Percentiles rank a stretch among this genome's conserved stretches.
These are phyloP conservation scores for Drosophila bipectinata DNA, from an alignment of 1,140 invertebrate species.

Conservation along the genomic window DNA sequence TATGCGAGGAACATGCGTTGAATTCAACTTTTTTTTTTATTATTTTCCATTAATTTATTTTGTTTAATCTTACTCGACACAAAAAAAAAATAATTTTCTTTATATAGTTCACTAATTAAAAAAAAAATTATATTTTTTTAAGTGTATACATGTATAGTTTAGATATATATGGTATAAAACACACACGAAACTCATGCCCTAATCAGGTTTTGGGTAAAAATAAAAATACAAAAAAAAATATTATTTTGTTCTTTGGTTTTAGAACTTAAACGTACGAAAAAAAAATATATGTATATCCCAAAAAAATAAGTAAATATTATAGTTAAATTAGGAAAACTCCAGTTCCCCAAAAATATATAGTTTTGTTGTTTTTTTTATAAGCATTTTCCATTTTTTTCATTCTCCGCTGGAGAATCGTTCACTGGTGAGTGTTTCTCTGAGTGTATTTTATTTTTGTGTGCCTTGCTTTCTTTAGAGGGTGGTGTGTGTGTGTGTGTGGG, in stretches of 20 bases:
- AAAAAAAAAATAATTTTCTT: constrained; percentile 26
- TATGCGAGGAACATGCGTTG: constrained; percentile 81
- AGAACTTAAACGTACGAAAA: constrained; percentile 74
- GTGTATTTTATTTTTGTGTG: constrained; percentile 7
- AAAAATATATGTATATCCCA: constrained; percentile 28
- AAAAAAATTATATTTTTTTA: constrained; percentile 44
- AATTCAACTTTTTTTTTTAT: constrained; percentile 60
- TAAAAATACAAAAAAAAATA: constrained; percentile 49
- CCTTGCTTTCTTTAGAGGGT: neutral
- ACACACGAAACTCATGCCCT: constrained; percentile 41
- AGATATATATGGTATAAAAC: constrained; percentile 37
- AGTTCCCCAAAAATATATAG: constrained; percentile 6
- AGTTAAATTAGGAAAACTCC: constrained; percentile 32
- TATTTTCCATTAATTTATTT: constrained; percentile 1
- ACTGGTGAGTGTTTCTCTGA: constrained; percentile 29
- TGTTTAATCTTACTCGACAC: constrained; percentile 17
- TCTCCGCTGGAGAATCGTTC: constrained; percentile 2
- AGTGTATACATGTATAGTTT: constrained; percentile 20
- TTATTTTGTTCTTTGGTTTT: constrained; percentile 75
- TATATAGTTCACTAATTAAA: constrained; percentile 22
- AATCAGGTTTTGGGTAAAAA: constrained; percentile 24
- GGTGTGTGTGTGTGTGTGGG: constrained; percentile 19
- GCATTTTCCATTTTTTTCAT: constrained; percentile 27
- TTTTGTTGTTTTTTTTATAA: constrained; percentile 13
- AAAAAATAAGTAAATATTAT: constrained; percentile 28